Percentiles rank a stretch among this genome's conserved stretches.
Evolutionary conservation across 2,888 invertebrate species (phyloP).

Genomic region (Tinea trinotella): DNA sequence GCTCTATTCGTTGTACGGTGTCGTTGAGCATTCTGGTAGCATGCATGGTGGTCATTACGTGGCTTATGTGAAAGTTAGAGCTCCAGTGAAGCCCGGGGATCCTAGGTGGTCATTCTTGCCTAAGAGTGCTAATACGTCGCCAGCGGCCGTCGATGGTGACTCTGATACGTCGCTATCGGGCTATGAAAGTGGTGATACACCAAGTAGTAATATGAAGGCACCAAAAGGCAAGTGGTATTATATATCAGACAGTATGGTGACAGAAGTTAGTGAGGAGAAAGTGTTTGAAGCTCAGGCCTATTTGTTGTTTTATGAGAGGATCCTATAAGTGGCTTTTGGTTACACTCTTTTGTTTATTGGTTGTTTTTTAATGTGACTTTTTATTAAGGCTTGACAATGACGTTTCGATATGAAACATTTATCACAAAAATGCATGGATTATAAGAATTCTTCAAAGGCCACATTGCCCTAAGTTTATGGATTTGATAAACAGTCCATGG

Average conservation of each 20-base stretch:
- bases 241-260: constrained; percentile 91
- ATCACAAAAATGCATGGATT: too few species aligned
- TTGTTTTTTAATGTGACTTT: too few species aligned
- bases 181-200: constrained; percentile 67
- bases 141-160: constrained; percentile 56
- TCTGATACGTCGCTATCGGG: constrained; percentile 71
- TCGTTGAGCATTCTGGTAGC: constrained; percentile 95
- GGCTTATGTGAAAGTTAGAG: constrained; percentile 93
- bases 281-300: constrained; percentile 94
- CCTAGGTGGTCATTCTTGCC: constrained; percentile 83
- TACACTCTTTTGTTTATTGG: too few species aligned
- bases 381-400: too few species aligned
- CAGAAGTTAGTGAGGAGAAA: constrained; percentile 82
- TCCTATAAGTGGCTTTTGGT: constrained; percentile 74
- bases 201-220: constrained; percentile 38
- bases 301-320: constrained; percentile 95
- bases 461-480: too few species aligned
- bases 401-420: too few species aligned
- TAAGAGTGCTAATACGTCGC: constrained; percentile 54
- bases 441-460: too few species aligned
- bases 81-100: constrained; percentile 73
- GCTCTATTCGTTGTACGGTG: constrained; percentile 92
- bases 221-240: constrained; percentile 92
- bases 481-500: too few species aligned
- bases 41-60: constrained; percentile 91